Evolutionary conservation across 2,113 vertebrate genomes (phyloP).

Genomic region (Sarotherodon lohbergeri): DNA sequence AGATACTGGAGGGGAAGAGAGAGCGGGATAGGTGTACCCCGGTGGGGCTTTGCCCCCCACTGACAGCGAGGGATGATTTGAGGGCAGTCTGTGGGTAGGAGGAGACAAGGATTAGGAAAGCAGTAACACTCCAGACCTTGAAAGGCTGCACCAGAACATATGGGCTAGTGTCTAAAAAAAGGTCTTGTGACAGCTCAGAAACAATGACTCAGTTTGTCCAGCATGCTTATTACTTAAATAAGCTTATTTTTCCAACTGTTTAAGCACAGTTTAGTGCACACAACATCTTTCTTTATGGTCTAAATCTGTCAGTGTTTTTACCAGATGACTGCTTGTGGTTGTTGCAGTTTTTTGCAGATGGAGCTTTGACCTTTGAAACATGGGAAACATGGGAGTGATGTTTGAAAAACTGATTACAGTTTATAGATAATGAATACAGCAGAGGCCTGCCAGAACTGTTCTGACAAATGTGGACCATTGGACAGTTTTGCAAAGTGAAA

Average conservation of each 20-base stretch:
- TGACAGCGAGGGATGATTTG: constrained; percentile 82
- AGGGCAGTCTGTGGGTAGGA: constrained; percentile 78
- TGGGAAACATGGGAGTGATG: not conserved
- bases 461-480: rapidly evolving
- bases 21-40: constrained; percentile 59
- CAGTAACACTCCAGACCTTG: not conserved
- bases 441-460: not conserved
- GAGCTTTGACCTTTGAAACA: not conserved
- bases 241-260: not conserved
- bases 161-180: not conserved
- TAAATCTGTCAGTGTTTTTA: not conserved
- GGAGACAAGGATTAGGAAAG: not conserved
- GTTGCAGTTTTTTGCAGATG: not conserved
- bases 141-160: not conserved
- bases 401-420: not conserved
- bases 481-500: not conserved
- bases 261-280: not conserved
- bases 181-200: not conserved
- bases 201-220: not conserved
- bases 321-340: not conserved
- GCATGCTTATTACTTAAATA: not conserved
- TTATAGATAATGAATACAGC: not conserved
- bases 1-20: constrained; percentile 74
- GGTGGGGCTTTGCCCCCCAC: constrained; percentile 78
- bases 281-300: not conserved